These are phyloP conservation scores for Phalacrocorax carbo DNA, from an alignment of 2,113 vertebrate species.

Conservation along the genomic window DNA sequence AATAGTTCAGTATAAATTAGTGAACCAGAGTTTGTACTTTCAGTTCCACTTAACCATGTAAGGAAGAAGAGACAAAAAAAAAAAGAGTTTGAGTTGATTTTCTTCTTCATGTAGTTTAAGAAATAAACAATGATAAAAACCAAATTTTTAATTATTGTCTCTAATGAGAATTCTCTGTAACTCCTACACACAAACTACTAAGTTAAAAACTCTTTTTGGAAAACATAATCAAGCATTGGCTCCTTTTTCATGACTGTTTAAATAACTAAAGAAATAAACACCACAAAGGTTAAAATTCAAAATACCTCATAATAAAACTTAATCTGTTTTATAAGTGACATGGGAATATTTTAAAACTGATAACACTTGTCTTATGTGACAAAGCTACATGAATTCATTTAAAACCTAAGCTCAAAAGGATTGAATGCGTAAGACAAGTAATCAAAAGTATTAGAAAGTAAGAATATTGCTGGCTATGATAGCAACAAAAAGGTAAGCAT, in stretches of 20 bases:
- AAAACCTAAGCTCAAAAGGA: background rate
- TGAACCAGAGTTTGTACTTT: background rate
- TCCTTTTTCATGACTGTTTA: background rate
- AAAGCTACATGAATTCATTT: background rate
- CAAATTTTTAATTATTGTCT: background rate
- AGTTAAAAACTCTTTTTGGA: background rate
- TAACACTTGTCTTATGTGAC: background rate
- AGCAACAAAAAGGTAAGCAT: background rate
- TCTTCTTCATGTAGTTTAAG: background rate
- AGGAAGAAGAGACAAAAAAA: too few species aligned
- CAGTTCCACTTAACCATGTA: background rate
- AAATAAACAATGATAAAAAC: background rate
- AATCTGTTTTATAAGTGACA: background rate
- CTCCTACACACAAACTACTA: background rate
- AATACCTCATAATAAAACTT: background rate
- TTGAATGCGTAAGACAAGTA: background rate
- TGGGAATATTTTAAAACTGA: background rate
- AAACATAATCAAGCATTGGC: background rate
- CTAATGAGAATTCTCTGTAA: background rate
- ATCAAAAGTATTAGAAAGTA: background rate
- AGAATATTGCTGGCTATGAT: background rate
- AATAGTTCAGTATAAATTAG: background rate
- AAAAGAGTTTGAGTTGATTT: background rate
- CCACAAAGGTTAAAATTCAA: background rate
- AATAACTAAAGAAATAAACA: background rate